These are phyloP conservation scores for Pseudotriccus pelzelni DNA, from an alignment of 2,797 vertebrate genomes.

Conservation along the genomic window DNA sequence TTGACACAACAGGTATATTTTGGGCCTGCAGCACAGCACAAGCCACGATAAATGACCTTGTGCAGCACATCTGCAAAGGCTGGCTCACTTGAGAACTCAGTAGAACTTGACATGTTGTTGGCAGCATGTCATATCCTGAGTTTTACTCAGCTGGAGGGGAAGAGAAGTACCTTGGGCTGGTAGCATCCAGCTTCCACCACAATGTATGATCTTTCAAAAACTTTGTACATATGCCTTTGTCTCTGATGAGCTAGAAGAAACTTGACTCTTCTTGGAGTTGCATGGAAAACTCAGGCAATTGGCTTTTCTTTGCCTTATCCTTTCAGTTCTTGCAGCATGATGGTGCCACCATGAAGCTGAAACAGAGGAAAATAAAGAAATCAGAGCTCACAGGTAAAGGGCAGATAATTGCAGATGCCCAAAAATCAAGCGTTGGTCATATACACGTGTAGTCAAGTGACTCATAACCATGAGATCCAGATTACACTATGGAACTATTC, in stretches of 20 bases:
- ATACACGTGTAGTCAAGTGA: not conserved
- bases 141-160: not conserved
- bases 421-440: not conserved
- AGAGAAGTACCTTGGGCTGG: not conserved
- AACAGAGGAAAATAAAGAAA: not conserved
- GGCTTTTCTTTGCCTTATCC: not conserved
- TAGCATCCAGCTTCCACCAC: not conserved
- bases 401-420: not conserved
- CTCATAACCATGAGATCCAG: not conserved
- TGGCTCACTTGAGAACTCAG: not conserved
- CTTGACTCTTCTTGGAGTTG: not conserved
- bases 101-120: not conserved
- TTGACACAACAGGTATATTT: not conserved
- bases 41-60: rapidly evolving
- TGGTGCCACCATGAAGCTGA: not conserved
- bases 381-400: not conserved
- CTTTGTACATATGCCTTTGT: not conserved
- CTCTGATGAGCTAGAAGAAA: not conserved
- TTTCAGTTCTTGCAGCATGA: not conserved
- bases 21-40: not conserved
- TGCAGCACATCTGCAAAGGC: not conserved
- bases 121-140: not conserved
- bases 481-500: not conserved
- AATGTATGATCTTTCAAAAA: not conserved
- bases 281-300: not conserved